Percentiles rank a stretch among this genome's conserved stretches.
Evolutionary conservation across 2,113 vertebrate genomes (phyloP).

Genomic region (Lagopus leucura): DNA sequence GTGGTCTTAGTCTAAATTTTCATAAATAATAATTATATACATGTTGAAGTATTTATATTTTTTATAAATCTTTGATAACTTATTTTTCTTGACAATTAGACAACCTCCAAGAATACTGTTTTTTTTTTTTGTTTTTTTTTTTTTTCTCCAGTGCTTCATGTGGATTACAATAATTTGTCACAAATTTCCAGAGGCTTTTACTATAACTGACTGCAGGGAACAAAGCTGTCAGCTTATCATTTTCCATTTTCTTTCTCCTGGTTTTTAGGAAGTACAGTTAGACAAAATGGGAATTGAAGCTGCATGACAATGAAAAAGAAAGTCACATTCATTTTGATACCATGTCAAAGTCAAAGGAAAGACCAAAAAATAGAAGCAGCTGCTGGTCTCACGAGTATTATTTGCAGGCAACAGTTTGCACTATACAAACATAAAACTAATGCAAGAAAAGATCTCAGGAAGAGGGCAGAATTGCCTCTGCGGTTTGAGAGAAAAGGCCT

Average conservation of each 20-base stretch:
- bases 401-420: slow-evolving; percentile 24
- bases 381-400: slow-evolving; percentile 21
- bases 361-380: slow-evolving; percentile 29
- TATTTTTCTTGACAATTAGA: slow-evolving; percentile 7
- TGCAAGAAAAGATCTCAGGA: not conserved
- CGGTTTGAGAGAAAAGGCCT: not conserved
- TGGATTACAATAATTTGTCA: not conserved
- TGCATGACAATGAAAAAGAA: slow-evolving; percentile 14
- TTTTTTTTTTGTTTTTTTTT: not conserved
- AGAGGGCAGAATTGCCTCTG: not conserved
- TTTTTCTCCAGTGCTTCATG: not conserved
- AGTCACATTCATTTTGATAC: slow-evolving; percentile 44
- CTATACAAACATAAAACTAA: slow-evolving; percentile 35
- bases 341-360: slow-evolving; percentile 43
- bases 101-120: not conserved
- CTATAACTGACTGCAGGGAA: slow-evolving; percentile 23
- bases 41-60: not conserved
- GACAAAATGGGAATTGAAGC: slow-evolving; percentile 51
- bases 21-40: not conserved
- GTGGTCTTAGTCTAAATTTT: not conserved
- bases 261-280: slow-evolving; percentile 18
- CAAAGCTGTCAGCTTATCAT: slow-evolving; percentile 19
- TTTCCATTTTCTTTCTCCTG: slow-evolving; percentile 7
- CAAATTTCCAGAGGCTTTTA: slow-evolving; percentile 9
- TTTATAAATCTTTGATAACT: not conserved